Conservation (phyloP, 1,140 invertebrate species). For the Pseudomyrmex sp. region DNA sequence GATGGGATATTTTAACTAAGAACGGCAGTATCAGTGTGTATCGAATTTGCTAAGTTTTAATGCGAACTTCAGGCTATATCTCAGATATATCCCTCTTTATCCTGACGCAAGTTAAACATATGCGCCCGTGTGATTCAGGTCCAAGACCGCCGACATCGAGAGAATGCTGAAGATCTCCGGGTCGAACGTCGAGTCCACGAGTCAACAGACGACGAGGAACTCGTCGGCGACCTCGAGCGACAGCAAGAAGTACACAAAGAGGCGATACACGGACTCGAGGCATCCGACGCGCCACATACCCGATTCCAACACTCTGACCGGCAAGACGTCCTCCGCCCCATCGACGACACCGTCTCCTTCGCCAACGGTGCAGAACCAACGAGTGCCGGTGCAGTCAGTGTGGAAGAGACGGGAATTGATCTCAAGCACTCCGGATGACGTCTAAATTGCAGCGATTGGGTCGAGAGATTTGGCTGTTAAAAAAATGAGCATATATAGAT, state of each 20-base stretch:
- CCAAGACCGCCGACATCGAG: constrained; percentile 89
- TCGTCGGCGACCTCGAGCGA: constrained; percentile 78
- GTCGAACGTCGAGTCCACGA: constrained; percentile 62
- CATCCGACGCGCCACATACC: constrained; percentile 88
- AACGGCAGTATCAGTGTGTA: background rate
- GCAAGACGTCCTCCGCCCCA: constrained; percentile 70
- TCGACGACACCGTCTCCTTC: constrained; percentile 63
- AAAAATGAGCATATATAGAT: no score
- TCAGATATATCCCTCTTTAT: no score
- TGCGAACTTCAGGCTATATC: no score
- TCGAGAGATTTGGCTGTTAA: constrained; percentile 17
- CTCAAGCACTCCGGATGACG: constrained; percentile 88
- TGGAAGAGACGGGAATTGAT: constrained; percentile 93
- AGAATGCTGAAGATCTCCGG: constrained; percentile 85
- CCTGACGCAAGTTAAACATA: background rate
- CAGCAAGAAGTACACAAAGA: constrained; percentile 88
- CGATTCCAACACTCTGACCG: constrained; percentile 84
- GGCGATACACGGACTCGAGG: constrained; percentile 87
- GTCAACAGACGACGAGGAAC: constrained; percentile 65
- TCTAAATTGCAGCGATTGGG: constrained; percentile 65
- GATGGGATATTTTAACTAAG: no score
- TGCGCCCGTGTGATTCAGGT: constrained; percentile 78
- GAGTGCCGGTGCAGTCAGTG: constrained; percentile 84
- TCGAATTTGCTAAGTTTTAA: background rate
- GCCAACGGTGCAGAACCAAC: constrained; percentile 77